Percentiles rank a stretch among this genome's conserved stretches.
Conservation (phyloP, 2,797 vertebrate species). For the Sebastes trivittatus region DNA sequence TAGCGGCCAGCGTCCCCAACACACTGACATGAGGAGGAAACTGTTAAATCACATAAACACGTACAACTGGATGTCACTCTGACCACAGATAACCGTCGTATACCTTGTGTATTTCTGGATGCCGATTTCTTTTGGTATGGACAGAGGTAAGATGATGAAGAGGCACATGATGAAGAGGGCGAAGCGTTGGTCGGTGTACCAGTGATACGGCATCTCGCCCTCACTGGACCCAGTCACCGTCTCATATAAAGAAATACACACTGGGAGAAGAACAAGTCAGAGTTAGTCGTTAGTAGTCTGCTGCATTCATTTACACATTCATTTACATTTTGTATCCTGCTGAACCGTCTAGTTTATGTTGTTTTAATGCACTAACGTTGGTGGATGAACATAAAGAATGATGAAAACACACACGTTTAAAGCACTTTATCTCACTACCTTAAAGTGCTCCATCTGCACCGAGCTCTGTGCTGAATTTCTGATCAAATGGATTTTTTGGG, state of each 20-base stretch:
- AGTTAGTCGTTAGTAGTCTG: not conserved
- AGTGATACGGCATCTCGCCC: conserved; percentile 69
- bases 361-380: not conserved
- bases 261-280: conserved; percentile 43
- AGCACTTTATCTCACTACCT: not conserved
- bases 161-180: conserved; percentile 82
- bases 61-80: not conserved
- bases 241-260: conserved; percentile 78
- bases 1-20: conserved; percentile 91
- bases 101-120: conserved; percentile 88
- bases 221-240: conserved; percentile 67
- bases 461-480: not conserved
- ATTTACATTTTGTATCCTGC: conserved; percentile 7
- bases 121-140: conserved; percentile 85
- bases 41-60: not conserved
- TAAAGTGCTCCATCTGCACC: conserved; percentile 2
- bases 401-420: not conserved
- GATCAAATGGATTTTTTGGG: conserved; percentile 9
- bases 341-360: not conserved
- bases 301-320: not conserved
- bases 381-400: not conserved
- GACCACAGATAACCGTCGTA: not conserved
- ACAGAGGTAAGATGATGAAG: conserved; percentile 84
- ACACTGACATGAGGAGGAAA: conserved; percentile 79
- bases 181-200: conserved; percentile 85